Conservation (phyloP, 1,140 invertebrate genomes). For the Saccostrea echinata region DNA sequence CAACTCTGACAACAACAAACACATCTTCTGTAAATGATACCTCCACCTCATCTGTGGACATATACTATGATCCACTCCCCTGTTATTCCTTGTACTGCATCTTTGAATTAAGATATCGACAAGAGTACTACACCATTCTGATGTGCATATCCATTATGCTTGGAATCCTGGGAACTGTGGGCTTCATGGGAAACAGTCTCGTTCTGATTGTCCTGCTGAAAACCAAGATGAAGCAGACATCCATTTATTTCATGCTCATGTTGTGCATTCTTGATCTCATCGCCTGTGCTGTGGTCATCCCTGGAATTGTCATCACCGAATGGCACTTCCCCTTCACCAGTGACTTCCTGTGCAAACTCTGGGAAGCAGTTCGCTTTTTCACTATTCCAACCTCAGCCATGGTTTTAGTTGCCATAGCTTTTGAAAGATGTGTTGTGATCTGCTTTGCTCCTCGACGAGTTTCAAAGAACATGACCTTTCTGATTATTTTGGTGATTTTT, state of each 20-base stretch:
- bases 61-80: neutral
- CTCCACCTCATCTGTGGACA: neutral
- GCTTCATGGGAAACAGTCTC: slow-evolving; percentile 66
- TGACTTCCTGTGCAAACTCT: slow-evolving; percentile 66
- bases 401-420: slow-evolving; percentile 67
- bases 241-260: slow-evolving; percentile 67
- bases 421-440: slow-evolving; percentile 71
- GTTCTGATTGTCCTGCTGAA: slow-evolving; percentile 65
- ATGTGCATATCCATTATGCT: slow-evolving; percentile 61
- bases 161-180: slow-evolving; percentile 61
- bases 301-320: slow-evolving; percentile 66
- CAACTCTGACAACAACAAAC: neutral
- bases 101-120: slow-evolving; percentile 40
- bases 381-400: slow-evolving; percentile 68
- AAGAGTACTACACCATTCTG: slow-evolving; percentile 42
- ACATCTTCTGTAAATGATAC: neutral
- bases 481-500: slow-evolving; percentile 59
- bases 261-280: slow-evolving; percentile 69
- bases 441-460: slow-evolving; percentile 55
- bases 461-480: slow-evolving; percentile 49
- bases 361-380: slow-evolving; percentile 62
- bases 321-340: slow-evolving; percentile 66
- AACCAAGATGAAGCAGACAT: slow-evolving; percentile 59
- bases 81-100: slow-evolving; percentile 56
- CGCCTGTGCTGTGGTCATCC: slow-evolving; percentile 68